phyloP scores from a whole-genome alignment of 2,113 vertebrate species.

The Melanerpes aurifrons region DNA sequence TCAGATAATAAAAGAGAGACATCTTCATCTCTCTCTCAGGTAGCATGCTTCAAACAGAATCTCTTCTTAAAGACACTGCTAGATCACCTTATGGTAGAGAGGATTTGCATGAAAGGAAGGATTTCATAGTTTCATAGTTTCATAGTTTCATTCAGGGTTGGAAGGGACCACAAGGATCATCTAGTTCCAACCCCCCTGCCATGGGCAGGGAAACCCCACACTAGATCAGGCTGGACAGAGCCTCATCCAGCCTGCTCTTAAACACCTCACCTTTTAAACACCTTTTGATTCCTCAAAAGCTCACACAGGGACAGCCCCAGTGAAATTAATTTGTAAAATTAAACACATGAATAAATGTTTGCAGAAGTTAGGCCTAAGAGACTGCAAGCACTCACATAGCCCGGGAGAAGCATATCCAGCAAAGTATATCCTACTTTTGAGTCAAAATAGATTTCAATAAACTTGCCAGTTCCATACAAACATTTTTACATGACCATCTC shows the following conservation, averaged over 20 bases:
- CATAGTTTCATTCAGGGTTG: too few relatives aligned
- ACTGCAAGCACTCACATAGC: neutral
- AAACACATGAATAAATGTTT: neutral
- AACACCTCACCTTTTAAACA: too few relatives aligned
- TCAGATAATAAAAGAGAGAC: neutral
- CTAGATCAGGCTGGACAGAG: too few relatives aligned
- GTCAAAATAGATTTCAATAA: slow-evolving; percentile 1
- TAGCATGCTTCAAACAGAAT: neutral
- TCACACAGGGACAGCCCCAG: neutral
- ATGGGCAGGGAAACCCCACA: too few relatives aligned
- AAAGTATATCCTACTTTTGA: neutral
- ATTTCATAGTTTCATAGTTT: too few relatives aligned
- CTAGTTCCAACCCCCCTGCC: too few relatives aligned
- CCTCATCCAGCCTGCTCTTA: too few relatives aligned
- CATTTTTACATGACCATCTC: neutral
- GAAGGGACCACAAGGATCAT: too few relatives aligned
- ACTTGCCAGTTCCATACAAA: neutral
- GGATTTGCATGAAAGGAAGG: neutral
- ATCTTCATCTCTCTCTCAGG: neutral
- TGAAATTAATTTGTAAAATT: slow-evolving; percentile 38
- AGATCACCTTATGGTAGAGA: accelerated
- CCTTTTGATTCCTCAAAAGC: neutral
- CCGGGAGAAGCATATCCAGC: neutral
- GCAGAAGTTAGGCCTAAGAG: neutral
- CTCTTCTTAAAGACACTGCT: neutral